These are phyloP conservation scores for Polydrusus tereticollis DNA, from an alignment of 2,888 invertebrate genomes.

Conservation along the genomic window DNA sequence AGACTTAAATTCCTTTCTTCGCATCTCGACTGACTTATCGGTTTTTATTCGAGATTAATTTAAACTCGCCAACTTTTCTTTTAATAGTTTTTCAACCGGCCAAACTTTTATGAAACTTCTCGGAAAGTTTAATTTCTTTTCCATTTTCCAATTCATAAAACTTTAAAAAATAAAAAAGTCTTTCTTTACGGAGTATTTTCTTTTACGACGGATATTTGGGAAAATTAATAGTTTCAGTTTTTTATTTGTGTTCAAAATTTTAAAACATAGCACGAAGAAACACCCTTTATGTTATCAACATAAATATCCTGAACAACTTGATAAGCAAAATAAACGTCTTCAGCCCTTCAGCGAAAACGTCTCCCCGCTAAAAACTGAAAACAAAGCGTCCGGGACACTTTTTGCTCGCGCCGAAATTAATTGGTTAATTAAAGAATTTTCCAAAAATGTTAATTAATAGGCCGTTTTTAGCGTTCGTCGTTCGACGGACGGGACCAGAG, in stretches of 20 bases:
- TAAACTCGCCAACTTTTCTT: slow-evolving; percentile 48
- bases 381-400: slow-evolving; percentile 28
- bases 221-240: too few relatives aligned
- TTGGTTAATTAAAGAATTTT: slow-evolving; percentile 54
- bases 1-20: slow-evolving; percentile 7
- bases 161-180: slow-evolving; percentile 20
- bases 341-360: slow-evolving; percentile 34
- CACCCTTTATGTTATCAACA: too few relatives aligned
- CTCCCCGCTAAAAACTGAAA: slow-evolving; percentile 40
- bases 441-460: slow-evolving; percentile 57
- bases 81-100: slow-evolving; percentile 47
- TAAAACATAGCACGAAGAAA: too few relatives aligned
- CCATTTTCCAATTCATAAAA: slow-evolving; percentile 41
- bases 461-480: slow-evolving; percentile 54
- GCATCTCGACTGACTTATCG: slow-evolving; percentile 37
- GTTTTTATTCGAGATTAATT: slow-evolving; percentile 48
- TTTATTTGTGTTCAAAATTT: too few relatives aligned
- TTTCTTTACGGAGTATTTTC: not conserved
- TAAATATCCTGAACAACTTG: too few relatives aligned
- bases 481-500: slow-evolving; percentile 14
- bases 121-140: slow-evolving; percentile 43
- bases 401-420: slow-evolving; percentile 37
- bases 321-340: not conserved
- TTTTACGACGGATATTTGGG: too few relatives aligned
- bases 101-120: slow-evolving; percentile 34